Evolutionary conservation across 2,113 vertebrate species (phyloP).

Genomic region (Willisornis vidua): DNA sequence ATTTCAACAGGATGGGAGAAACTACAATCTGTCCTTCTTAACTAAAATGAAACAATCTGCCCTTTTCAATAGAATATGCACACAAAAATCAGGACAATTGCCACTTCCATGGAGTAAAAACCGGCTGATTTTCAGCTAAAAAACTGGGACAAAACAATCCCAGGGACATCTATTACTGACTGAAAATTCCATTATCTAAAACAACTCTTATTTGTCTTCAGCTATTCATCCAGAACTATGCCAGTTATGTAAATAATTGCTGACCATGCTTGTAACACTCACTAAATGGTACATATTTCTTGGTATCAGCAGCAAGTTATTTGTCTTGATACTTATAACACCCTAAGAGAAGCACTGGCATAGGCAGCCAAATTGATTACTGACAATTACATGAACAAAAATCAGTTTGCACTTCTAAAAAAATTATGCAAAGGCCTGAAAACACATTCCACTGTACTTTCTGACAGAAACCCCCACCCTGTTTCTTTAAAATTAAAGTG

Average conservation of each 20-base stretch:
- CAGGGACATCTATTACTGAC: not conserved
- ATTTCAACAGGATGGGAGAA: not conserved
- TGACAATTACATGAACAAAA: not conserved
- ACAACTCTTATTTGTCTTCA: not conserved
- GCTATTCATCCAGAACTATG: constrained; percentile 39
- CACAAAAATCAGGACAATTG: not conserved
- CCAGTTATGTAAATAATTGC: constrained; percentile 51
- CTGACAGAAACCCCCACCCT: not conserved
- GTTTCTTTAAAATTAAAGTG: not conserved
- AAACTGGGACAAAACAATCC: not conserved
- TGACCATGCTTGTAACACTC: constrained; percentile 15
- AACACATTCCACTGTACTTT: not conserved
- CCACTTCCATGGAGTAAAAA: not conserved
- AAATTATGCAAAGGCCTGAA: not conserved
- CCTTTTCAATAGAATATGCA: not conserved
- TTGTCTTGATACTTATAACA: not conserved
- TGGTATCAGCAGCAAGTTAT: not conserved
- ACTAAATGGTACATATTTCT: not conserved
- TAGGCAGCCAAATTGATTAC: not conserved
- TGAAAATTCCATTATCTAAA: not conserved
- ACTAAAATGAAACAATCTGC: not conserved
- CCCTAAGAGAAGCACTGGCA: not conserved
- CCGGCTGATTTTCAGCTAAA: not conserved
- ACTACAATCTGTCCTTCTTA: not conserved
- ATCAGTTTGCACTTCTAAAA: not conserved